Evolutionary conservation across 2,797 vertebrate genomes (phyloP).

Genomic region (Sebastes reedi): DNA sequence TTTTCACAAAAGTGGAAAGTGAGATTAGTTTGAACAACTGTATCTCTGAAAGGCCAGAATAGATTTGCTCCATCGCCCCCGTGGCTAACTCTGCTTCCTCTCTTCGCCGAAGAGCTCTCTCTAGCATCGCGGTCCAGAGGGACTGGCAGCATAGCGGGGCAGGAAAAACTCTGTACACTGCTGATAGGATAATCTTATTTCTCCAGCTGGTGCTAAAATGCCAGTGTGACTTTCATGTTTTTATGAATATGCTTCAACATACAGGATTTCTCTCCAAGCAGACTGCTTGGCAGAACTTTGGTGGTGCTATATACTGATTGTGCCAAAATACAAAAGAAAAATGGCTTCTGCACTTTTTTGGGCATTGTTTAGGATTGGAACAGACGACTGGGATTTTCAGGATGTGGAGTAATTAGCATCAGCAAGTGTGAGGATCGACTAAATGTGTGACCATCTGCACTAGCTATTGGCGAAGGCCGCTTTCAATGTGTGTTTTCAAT

Average conservation of each 20-base stretch:
- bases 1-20: conserved; percentile 56
- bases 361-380: conserved; percentile 44
- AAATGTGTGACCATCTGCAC: conserved; percentile 26
- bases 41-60: conserved; percentile 46
- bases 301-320: conserved; percentile 69
- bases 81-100: conserved; percentile 30
- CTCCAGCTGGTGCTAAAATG: conserved; percentile 66
- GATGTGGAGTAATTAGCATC: conserved; percentile 32
- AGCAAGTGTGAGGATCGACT: conserved; percentile 42
- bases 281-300: conserved; percentile 59
- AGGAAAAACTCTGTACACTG: conserved; percentile 54
- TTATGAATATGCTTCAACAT: conserved; percentile 54
- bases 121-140: conserved; percentile 32
- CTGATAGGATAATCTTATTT: conserved; percentile 74
- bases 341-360: conserved; percentile 51
- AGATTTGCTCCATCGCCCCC: conserved; percentile 52
- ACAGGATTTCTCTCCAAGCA: conserved; percentile 54
- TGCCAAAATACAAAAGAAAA: conserved; percentile 66
- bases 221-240: conserved; percentile 57
- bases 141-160: conserved; percentile 49
- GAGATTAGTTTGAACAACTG: conserved; percentile 40
- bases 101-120: conserved; percentile 28
- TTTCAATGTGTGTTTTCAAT: conserved; percentile 27
- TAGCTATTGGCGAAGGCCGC: conserved; percentile 21
- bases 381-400: conserved; percentile 19